Evolutionary conservation across 2,888 invertebrate genomes (phyloP).

Genomic region (Dryococelus australis): DNA sequence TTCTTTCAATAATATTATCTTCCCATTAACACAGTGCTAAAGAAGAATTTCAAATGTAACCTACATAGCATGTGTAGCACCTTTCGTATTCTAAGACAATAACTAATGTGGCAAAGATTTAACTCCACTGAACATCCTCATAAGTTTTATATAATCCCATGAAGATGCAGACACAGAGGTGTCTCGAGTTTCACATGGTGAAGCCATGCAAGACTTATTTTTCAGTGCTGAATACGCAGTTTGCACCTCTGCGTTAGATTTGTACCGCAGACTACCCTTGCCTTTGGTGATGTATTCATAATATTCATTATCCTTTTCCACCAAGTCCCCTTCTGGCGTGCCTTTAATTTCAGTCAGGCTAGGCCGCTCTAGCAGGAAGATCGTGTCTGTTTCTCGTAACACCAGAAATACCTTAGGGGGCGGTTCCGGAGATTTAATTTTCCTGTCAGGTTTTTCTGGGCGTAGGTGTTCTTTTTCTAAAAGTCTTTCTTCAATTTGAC

Average conservation of each 20-base stretch:
- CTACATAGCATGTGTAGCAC: too few species aligned
- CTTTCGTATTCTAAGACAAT: too few species aligned
- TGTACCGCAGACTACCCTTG: slow-evolving; percentile 61
- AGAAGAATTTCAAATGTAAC: too few species aligned
- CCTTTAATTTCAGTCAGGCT: slow-evolving; percentile 69
- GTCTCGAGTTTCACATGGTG: slow-evolving; percentile 64
- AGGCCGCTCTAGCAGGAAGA: slow-evolving; percentile 69
- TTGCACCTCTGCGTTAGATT: slow-evolving; percentile 68
- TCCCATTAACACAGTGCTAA: too few species aligned
- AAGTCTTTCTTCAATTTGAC: neutral
- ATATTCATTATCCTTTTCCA: slow-evolving; percentile 69
- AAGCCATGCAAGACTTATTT: slow-evolving; percentile 69
- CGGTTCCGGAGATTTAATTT: slow-evolving; percentile 21
- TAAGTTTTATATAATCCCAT: slow-evolving; percentile 78
- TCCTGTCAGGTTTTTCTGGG: slow-evolving; percentile 19
- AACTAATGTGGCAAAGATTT: neutral
- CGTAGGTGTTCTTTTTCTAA: slow-evolving; percentile 26
- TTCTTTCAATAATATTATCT: too few species aligned
- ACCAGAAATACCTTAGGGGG: slow-evolving; percentile 55
- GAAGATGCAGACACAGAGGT: slow-evolving; percentile 72
- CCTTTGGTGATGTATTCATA: slow-evolving; percentile 75
- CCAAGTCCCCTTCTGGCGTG: slow-evolving; percentile 64
- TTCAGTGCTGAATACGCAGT: slow-evolving; percentile 69
- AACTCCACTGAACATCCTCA: slow-evolving; percentile 12
- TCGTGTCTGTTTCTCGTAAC: slow-evolving; percentile 73